These are phyloP conservation scores for Mamestra configurata DNA, from an alignment of 1,140 invertebrate species.

Conservation along the genomic window DNA sequence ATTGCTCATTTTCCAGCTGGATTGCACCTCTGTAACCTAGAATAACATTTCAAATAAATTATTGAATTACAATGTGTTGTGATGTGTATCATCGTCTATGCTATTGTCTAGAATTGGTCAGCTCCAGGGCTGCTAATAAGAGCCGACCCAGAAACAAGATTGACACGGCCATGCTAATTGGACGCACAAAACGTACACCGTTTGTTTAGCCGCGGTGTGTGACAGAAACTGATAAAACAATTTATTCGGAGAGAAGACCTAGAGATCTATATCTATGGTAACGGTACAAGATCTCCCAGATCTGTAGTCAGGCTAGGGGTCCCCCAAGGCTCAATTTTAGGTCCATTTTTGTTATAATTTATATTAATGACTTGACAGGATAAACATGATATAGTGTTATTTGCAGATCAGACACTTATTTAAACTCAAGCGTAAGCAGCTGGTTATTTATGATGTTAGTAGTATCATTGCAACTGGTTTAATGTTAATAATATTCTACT, in stretches of 20 bases:
- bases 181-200: neutral
- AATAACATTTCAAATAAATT: slow-evolving; percentile 57
- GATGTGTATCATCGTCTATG: neutral
- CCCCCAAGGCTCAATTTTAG: too few relatives aligned
- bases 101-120: slow-evolving; percentile 21
- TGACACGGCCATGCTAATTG: slow-evolving; percentile 17
- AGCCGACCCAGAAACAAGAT: slow-evolving; percentile 32
- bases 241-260: neutral
- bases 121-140: slow-evolving; percentile 26
- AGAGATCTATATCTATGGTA: too few relatives aligned
- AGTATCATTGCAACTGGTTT: too few relatives aligned
- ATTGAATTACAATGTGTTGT: neutral
- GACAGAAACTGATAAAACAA: neutral
- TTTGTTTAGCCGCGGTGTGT: neutral
- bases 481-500: too few relatives aligned
- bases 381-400: too few relatives aligned
- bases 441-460: too few relatives aligned
- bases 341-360: too few relatives aligned
- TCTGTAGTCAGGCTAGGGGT: too few relatives aligned
- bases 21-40: slow-evolving; percentile 57
- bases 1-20: slow-evolving; percentile 59
- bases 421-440: too few relatives aligned
- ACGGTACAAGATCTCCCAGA: too few relatives aligned
- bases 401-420: too few relatives aligned
- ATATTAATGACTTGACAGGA: too few relatives aligned